phyloP scores from a whole-genome alignment of 1,140 invertebrate genomes.

The Rhyacophila brunnea region DNA sequence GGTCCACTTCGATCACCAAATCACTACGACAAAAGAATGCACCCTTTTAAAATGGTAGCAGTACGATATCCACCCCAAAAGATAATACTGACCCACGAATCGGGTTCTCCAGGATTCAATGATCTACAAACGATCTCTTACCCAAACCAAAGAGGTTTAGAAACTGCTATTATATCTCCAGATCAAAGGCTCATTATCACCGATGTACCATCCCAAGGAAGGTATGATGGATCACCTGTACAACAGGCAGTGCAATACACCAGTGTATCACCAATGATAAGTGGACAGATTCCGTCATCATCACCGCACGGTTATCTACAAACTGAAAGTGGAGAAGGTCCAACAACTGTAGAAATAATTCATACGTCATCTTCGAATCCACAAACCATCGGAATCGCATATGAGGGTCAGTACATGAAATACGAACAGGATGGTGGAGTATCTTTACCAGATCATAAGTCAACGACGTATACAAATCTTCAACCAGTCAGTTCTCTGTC shows the following conservation, averaged over 20 bases:
- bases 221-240: conserved; percentile 29
- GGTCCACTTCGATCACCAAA: conserved; percentile 18
- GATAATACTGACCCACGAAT: conserved; percentile 24
- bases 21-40: conserved; percentile 20
- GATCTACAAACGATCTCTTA: conserved; percentile 32
- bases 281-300: conserved; percentile 38
- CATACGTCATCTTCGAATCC: conserved; percentile 45
- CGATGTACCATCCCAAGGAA: conserved; percentile 40
- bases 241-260: conserved; percentile 29
- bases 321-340: conserved; percentile 41
- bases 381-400: conserved; percentile 47
- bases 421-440: conserved; percentile 48
- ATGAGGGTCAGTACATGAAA: conserved; percentile 44
- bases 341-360: conserved; percentile 47
- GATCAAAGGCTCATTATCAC: conserved; percentile 30
- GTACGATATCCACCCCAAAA: conserved; percentile 18
- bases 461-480: conserved; percentile 48
- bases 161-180: conserved; percentile 11
- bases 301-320: conserved; percentile 38
- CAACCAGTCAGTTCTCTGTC: conserved; percentile 47
- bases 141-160: conserved; percentile 19
- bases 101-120: conserved; percentile 21
- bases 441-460: conserved; percentile 37
- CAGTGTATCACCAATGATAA: conserved; percentile 27
- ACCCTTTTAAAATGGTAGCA: conserved; percentile 14